Evolutionary conservation across 2,888 invertebrate genomes (phyloP), one percentile per base, ranked within the genome.

Genomic region (Blastobasis lacticolella): DNA sequence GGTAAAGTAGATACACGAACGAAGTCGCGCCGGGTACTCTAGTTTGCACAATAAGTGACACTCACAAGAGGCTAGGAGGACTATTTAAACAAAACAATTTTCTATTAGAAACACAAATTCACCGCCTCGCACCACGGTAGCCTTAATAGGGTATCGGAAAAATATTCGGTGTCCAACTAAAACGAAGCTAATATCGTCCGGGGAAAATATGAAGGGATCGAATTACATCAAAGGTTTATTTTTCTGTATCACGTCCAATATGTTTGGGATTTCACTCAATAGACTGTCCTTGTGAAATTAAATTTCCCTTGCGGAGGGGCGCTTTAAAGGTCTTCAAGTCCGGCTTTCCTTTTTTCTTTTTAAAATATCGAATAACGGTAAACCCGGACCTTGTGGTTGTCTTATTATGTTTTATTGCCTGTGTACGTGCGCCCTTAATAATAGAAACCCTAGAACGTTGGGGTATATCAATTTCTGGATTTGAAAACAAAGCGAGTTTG

Each of bases 241-340:
- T 71, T 77, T 73, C 67, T 61, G 62, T 70, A 69, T 69, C 66
- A 60, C 71, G 75, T 77, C 76, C 85, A 78, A 81, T 84, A 83
- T 85, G 84, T 81, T 85, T 80, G 71, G 75, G 81, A 85, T 86
- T 87, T 81, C 82, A 75, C 77, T 79, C 81, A 78, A 81, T 78
- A 69, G 73, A 69, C 71, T 73, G 82, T 77, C 81, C 75, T 69
- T 61, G 64, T 70, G 67, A 83, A 86, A 87, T 86, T 84, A 84
- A 87, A 87, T 87, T 85, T 73, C 69, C 76, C 81, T 70, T 41
- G 23, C 58, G 68, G 69, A 69, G 60, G 61, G 61, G 60, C 67
- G 63, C 72, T 86, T 85, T 85, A 82, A 84, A 85, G 84, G 86
- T 79, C 78, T 84, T 80, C 82, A 62, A 75, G 82, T 82, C 78